Conservation (phyloP, 2,113 vertebrate species). For the Nothocercus julius region DNA sequence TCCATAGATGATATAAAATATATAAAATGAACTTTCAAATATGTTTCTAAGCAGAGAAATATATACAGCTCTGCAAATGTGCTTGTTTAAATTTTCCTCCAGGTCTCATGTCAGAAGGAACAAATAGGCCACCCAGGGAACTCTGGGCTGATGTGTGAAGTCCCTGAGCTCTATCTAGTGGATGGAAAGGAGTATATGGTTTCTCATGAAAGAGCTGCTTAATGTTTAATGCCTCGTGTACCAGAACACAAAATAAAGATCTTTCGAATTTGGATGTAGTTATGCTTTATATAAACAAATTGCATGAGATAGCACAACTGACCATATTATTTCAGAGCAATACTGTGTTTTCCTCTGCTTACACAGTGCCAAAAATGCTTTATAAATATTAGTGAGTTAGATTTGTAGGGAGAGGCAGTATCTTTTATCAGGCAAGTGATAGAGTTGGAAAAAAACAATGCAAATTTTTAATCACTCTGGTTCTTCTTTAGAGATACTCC, state of each 20-base stretch:
- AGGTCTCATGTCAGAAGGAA: background rate
- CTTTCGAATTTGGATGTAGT: background rate
- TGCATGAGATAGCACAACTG: background rate
- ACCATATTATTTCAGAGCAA: background rate
- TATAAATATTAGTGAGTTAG: background rate
- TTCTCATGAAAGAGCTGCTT: fast-evolving
- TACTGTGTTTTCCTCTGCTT: background rate
- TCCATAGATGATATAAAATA: background rate
- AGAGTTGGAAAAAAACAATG: background rate
- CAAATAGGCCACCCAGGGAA: fast-evolving
- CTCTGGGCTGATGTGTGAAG: fast-evolving
- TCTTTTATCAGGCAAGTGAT: background rate
- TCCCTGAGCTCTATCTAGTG: conserved; percentile 62
- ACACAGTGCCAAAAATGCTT: background rate
- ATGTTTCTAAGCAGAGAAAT: background rate
- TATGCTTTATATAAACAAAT: background rate
- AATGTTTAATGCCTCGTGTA: background rate
- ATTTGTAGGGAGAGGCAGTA: background rate
- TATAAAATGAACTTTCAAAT: background rate
- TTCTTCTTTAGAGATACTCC: background rate
- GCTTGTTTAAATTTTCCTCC: background rate
- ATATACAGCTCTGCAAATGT: fast-evolving
- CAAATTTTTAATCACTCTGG: background rate
- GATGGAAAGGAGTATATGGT: background rate
- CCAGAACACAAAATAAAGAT: background rate